Evolutionary conservation across 30 jellyfish, hydroid and myxozoan genomes (phyloP), one percentile per base, ranked within the genome.

Genomic region (Catostylus mosaicus): DNA sequence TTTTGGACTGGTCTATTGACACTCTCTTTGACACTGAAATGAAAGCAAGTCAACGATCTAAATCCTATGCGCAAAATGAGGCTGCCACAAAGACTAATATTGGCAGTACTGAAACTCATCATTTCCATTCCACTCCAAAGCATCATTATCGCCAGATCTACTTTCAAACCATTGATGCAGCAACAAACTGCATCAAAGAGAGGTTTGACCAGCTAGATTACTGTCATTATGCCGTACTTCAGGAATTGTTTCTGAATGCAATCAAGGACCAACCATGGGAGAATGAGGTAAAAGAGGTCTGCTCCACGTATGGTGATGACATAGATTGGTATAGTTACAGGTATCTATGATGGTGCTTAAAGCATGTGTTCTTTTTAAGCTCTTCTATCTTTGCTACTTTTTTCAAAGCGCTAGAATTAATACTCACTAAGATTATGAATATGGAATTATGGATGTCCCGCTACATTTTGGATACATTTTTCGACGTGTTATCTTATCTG

Each of bases 191-290:
- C 71, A 75, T 75, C 87, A 54, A 57, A 37, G 31, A 54, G 43
- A 54, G 88, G 36, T 77, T 77, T 57, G 83, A 77, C 83, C 88
- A 77, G 80, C 83, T 68, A 54, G 88, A 77, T 57, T 77, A 24
- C 10, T 2, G 80, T 12, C 54, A 31, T 31, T 27, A 77, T 52
- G 83, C 36, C 64, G 37, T 54, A 35, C 16, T 43, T 8, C 56
- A 43, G 56, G 56, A 8, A 43, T 6, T 43, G 8, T 43, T 43
- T 43, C 56, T 52, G 79, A 56, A 77, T 10, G 79, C 67, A 54
- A 52, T 77, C 78, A 22, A 30, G 83, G 88, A 37, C 7, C 64
- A 77, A 52, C 88, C 83, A 57, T 57, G 83, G 83, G 88, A 77
- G 24, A 43, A 77, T 52, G 80, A 77, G 66, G 33, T 77, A 56